Conservation (phyloP, 2,113 vertebrate genomes). For the Phyllopteryx taeniolatus region DNA sequence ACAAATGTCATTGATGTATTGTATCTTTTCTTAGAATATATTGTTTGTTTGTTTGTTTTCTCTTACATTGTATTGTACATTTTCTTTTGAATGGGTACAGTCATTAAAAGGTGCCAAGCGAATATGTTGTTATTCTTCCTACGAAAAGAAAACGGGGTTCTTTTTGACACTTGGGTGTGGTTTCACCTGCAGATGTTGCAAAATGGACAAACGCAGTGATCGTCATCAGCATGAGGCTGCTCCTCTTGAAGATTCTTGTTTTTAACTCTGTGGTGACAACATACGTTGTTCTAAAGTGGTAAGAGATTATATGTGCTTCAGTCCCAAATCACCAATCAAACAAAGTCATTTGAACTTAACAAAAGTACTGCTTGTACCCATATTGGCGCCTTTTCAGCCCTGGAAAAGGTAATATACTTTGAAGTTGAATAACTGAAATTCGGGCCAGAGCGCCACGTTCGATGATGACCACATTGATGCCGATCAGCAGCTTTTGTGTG, state of each 20-base stretch:
- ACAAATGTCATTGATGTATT: background rate
- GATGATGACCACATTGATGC: too few species aligned
- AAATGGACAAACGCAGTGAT: constrained; percentile 52
- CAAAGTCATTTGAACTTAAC: background rate
- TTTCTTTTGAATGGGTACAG: too few species aligned
- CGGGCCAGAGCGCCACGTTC: too few species aligned
- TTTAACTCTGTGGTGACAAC: constrained; percentile 70
- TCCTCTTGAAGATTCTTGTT: constrained; percentile 66
- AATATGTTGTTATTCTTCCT: background rate
- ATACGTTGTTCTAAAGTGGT: constrained; percentile 68
- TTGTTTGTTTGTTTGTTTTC: background rate
- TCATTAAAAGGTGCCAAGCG: too few species aligned
- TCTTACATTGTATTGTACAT: background rate
- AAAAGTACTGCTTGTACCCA: background rate
- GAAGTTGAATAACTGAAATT: too few species aligned
- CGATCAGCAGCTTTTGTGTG: too few species aligned
- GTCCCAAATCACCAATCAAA: background rate
- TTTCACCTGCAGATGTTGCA: constrained; percentile 40
- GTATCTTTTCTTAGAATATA: background rate
- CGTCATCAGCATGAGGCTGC: constrained; percentile 57
- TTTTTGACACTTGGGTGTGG: constrained; percentile 7
- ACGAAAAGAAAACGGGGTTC: background rate
- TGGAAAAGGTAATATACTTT: too few species aligned
- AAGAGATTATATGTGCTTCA: constrained; percentile 22
- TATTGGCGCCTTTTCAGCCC: too few species aligned